Base-by-base conservation (phyloP, 2,888 invertebrate genomes). In the Lasioglossum malachurum region DNA sequence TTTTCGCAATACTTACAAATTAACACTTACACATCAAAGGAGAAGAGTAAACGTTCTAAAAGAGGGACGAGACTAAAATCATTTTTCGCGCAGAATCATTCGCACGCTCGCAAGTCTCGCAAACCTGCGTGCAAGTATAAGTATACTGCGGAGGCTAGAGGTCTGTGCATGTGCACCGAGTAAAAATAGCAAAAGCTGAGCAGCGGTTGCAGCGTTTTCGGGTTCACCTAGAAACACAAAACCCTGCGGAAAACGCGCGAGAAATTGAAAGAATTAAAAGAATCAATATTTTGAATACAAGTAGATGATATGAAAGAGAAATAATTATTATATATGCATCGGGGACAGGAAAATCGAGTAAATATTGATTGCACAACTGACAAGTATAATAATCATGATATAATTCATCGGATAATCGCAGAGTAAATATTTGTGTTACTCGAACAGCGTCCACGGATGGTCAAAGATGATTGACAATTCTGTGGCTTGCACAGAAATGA, bases 181-280 rank as follows among this genome's bases (percentile, higher is more conserved):
- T 84, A 82, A 84, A 84, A 84, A 84, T 84, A 84, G 83, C 83
- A 10, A 77, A 67, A 77, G 82, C 82, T 57, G 35, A 73, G 49
- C 82, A 49, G 73, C 75, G 64, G 81, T 81, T 72, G 75, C 81
- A 72, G 35, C 73, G 82, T 73, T 83, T 80, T 83, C 72, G 82
- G 44, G 76, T 83, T 76, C 67, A 38, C 64, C 27, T 14, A 44
- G 64, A 44, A 82, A 82, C 67, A 46, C 73, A 72, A 83, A 83
- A 82, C 77, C 57, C 53, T 72, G 57, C 7, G 31, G 46, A 67
- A 1, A 23, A 10, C 53, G 12, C 64, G 60, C 23, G 64, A 73
- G 60, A 78, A 78, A 72, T 71, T 19, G 2, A 19, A 31, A 35
- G 7, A 16, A 35, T 35, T n/a, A 14, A 64, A 35, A 35, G 35